Evolutionary conservation across 2,888 invertebrate genomes (phyloP).

Genomic region (Eledona agricola): DNA sequence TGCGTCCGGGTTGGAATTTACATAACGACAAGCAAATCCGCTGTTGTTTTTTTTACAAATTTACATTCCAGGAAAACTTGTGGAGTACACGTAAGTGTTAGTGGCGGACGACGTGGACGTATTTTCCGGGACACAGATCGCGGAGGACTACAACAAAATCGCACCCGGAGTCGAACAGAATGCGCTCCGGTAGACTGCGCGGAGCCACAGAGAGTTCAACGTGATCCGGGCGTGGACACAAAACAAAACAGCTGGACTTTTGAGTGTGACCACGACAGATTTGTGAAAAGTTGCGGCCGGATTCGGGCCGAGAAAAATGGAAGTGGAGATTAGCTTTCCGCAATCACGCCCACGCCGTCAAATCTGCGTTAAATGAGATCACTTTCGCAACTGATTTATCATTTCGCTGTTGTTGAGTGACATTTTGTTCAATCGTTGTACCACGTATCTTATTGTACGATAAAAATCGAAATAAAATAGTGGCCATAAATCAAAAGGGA

Average conservation of each 20-base stretch:
- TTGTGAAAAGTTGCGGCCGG: too few relatives aligned
- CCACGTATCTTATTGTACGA: conserved; percentile 20
- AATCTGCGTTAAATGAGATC: too few relatives aligned
- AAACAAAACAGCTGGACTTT: conserved; percentile 16
- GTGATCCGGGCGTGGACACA: conserved; percentile 33
- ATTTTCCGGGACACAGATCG: conserved; percentile 32
- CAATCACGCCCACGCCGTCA: too few relatives aligned
- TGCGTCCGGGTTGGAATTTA: too few relatives aligned
- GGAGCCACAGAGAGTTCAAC: conserved; percentile 29
- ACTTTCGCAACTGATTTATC: too few relatives aligned
- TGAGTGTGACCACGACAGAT: too few relatives aligned
- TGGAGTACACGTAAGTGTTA: conserved; percentile 16
- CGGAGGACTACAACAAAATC: conserved; percentile 29
- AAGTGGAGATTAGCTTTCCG: too few relatives aligned
- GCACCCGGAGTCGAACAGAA: conserved; percentile 29
- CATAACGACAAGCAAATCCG: too few relatives aligned
- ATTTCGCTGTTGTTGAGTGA: background rate
- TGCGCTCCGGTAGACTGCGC: conserved; percentile 40
- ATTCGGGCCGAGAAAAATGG: too few relatives aligned
- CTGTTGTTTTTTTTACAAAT: too few relatives aligned
- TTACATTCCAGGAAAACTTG: conserved; percentile 23
- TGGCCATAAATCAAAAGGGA: conserved; percentile 1
- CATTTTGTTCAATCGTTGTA: conserved; percentile 5
- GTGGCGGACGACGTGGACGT: conserved; percentile 3
- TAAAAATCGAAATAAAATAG: conserved; percentile 19